Evolutionary conservation across 2,113 vertebrate species (phyloP), one percentile per base, ranked within the genome.

Genomic region (Ia io): DNA sequence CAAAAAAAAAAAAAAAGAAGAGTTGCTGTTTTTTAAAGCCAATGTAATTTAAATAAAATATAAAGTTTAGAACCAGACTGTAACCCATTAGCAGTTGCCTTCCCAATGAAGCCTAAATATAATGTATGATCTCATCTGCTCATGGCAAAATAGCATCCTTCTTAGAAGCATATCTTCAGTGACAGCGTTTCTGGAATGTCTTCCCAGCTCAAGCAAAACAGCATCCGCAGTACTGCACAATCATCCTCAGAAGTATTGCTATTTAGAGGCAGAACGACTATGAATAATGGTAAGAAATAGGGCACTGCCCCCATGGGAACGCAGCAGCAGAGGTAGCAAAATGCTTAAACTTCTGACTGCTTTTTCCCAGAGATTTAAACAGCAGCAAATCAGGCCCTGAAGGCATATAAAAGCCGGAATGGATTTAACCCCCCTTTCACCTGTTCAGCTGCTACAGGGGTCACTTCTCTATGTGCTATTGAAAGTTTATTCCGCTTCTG

Each of bases 301-400:
- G 73, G 37, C 56, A 97, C 82, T 97, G 88, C 20, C 80, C 97
- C 95, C 61, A 0, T 67, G 96, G 96, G 97, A 98, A 96, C 79
- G 1, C 83, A 96, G 96, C 11, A 96, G 88, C 90, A 93, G 28
- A 95, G 90, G 90, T 97, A 97, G 95, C 71, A 97, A 98, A 97
- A 97, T 59, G 93, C 69, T 97, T 83, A 96, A 84, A 74, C 97
- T 97, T 98, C 82, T 89, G 22, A 63, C 67, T 83, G 88, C 82
- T 84, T 49, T 97, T 97, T 96, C 28, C 69, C 96, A 84, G 76
- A 97, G 35, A 97, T 98, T 98, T 98, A 97, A 98, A 88, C 90
- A 90, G 63, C 87, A 97, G 90, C 94, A 98, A 98, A 98, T 49
- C 94, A 86, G 79, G 22, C 96, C 90, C 97, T 93, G 63, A 0